Evolutionary conservation across 2,888 invertebrate genomes (phyloP), one percentile per base, ranked within the genome.

Genomic region (Polia nebulosa): DNA sequence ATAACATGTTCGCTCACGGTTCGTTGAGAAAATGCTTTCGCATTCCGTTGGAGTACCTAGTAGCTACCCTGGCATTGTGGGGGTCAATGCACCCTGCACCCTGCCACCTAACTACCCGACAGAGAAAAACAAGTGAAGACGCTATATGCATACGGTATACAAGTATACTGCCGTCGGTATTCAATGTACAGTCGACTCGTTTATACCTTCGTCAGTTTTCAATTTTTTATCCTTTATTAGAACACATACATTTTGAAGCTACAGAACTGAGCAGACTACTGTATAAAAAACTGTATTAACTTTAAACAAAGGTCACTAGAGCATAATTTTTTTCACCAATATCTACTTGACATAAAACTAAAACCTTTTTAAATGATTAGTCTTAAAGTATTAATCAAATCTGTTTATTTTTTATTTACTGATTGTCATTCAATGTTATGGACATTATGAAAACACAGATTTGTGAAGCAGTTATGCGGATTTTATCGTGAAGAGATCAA

Each of bases 51-150:
- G 80, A 77, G 84, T 76, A 84, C 80, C 76, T 80, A 76, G 72
- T 72, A 85, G 80, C 75, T 78, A 76, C 75, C 78, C 75, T 79
- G 72, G 81, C 72, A 80, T 77, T 78, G 81, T 78, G 41, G 70
- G 44, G 83, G 81, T 82, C 80, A 67, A 72, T 81, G 83, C 78
- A 66, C 84, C 69, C 58, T 57, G 72, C 65, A 72, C 57, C 77
- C 73, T 64, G 72, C 72, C 32, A 73, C 63, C 75, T 73, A 73
- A 63, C 72, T 71, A 75, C 76, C 70, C 77, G 81, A 76, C 81
- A 80, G 82, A 83, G 86, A 87, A 90, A 90, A 89, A 90, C 89
- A 89, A 87, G 80, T 78, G 80, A 72, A 81, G 72, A 82, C 72
- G 80, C 61, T 66, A 53, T 52, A 53, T 69, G 55, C 59, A 65